A percentile compares a stretch with the other conserved stretches of the same genome.
Evolutionary conservation across 2,888 invertebrate species (phyloP).

Genomic region (Microplitis manilae): DNA sequence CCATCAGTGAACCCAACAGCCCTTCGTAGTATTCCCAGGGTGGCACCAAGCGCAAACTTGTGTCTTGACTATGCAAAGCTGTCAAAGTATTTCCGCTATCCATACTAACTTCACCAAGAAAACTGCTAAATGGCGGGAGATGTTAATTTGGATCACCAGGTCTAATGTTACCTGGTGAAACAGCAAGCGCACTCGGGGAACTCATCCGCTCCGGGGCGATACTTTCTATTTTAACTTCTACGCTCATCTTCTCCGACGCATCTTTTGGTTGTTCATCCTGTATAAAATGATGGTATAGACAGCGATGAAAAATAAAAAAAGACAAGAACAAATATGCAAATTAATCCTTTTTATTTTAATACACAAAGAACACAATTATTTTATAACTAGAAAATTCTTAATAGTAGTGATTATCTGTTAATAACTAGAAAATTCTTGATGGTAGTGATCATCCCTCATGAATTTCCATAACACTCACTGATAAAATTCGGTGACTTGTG

Average conservation of each 20-base stretch:
- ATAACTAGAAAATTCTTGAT: no score
- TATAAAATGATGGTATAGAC: no score
- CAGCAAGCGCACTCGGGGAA: slow-evolving; percentile 74
- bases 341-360: no score
- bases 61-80: slow-evolving; percentile 77
- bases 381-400: no score
- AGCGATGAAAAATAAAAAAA: no score
- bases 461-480: no score
- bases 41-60: slow-evolving; percentile 75
- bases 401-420: no score
- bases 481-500: no score
- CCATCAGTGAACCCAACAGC: slow-evolving; percentile 76
- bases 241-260: slow-evolving; percentile 70
- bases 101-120: slow-evolving; percentile 74
- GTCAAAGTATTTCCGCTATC: slow-evolving; percentile 73
- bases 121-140: slow-evolving; percentile 83
- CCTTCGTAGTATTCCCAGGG: slow-evolving; percentile 81
- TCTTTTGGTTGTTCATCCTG: slow-evolving; percentile 62
- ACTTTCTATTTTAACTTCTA: slow-evolving; percentile 70
- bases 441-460: no score
- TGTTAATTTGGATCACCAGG: slow-evolving; percentile 74
- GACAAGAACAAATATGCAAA: no score
- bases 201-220: slow-evolving; percentile 70
- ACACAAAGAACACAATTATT: no score
- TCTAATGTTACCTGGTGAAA: slow-evolving; percentile 71